Base-by-base conservation (phyloP, 2,113 vertebrate species). In the Triplophysa rosa region DNA sequence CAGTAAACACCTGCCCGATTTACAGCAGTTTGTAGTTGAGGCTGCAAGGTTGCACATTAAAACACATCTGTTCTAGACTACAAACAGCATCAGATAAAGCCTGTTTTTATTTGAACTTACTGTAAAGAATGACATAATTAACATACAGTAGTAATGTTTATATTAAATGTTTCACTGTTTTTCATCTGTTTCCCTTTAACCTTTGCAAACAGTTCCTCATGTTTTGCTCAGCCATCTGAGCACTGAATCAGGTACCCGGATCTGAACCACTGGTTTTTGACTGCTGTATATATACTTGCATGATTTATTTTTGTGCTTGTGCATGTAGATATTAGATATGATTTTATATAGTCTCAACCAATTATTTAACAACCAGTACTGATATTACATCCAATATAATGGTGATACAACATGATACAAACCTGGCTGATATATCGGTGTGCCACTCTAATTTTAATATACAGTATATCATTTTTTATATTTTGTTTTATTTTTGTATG, bases 171-270 rank as follows among this genome's bases (percentile, higher is more conserved):
- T 72, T 90, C 59, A 93, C 79, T 94, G 86, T 90, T 88, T 82
- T 86, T 81, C 77, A 14, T 67, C 65, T 67, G 78, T 78, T 80
- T 82, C 83, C 88, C 85, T 86, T 82, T 82, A 16, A 86, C 90
- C 2, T 49, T 64, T 75, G 91, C 93, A 92, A 93, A 85, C 95
- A 99, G 97, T 99, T 92, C 97, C 97, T 89, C 96, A 98, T 86
- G 94, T 98, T 94, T 95, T 98, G 90, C 96, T 99, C 96, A 98
- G 95, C 93, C 97, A 97, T 90, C 93, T 99, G 94, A 96, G 93
- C 95, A 94, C 90, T 95, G 97, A 98, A 95, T 95, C 97, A 98
- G 97, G 97, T 99, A 99, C 91, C 90, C 85, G 84, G 88, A 84
- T 77, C 79, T 64, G 62, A 85, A 78, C 82, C 45, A 67, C 78